phyloP scores from a whole-genome alignment of 2,797 vertebrate species.

The Acrossocheilus fasciatus region DNA sequence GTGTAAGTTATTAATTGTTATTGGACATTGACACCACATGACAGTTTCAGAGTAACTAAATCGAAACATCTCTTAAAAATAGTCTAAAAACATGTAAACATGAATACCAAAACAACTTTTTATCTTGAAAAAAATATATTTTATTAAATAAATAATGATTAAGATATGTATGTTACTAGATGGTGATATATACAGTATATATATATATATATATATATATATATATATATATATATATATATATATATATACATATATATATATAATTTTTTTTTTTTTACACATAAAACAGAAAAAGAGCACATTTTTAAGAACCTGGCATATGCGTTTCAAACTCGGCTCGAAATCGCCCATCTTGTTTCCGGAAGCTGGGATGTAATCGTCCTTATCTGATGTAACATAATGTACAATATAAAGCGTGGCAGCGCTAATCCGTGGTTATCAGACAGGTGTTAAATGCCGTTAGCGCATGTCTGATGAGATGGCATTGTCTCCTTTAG shows the following conservation, averaged over 20 bases:
- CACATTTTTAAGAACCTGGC: neutral
- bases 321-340: neutral
- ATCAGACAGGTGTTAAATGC: slow-evolving; percentile 9
- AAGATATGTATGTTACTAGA: too few species aligned
- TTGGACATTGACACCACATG: neutral
- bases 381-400: slow-evolving; percentile 13
- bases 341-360: neutral
- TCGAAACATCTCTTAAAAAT: neutral
- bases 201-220: too few species aligned
- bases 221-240: too few species aligned
- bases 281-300: neutral
- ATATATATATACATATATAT: too few species aligned
- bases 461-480: neutral
- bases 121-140: too few species aligned
- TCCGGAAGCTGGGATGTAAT: slow-evolving; percentile 15
- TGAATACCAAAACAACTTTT: neutral
- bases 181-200: too few species aligned
- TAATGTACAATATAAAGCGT: neutral
- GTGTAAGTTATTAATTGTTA: neutral
- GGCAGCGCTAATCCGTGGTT: slow-evolving; percentile 15
- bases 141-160: too few species aligned
- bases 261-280: too few species aligned
- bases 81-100: neutral
- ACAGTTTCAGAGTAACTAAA: neutral
- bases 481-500: slow-evolving; percentile 30